These are phyloP conservation scores for Myodes glareolus DNA, from an alignment of 2,113 vertebrate genomes.

Conservation along the genomic window DNA sequence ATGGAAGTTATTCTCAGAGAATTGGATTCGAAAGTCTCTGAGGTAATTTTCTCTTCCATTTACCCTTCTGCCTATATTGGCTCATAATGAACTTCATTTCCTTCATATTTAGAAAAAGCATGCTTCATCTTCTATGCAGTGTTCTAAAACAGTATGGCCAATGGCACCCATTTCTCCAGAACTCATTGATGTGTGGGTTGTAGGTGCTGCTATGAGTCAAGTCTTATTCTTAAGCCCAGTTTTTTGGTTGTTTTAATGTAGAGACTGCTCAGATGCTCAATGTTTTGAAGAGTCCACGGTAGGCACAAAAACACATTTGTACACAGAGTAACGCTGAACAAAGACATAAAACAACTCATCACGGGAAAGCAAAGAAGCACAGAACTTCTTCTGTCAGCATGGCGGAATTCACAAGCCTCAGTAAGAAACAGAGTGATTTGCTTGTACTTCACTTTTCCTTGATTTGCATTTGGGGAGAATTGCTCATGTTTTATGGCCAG, in stretches of 20 bases:
- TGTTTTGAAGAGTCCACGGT: not conserved
- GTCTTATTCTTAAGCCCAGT: not conserved
- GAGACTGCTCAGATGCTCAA: not conserved
- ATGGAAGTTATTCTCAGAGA: not conserved
- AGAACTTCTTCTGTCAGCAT: no score
- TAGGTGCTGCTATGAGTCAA: not conserved
- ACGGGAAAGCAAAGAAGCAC: not conserved
- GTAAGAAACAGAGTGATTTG: not conserved
- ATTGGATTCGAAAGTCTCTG: not conserved
- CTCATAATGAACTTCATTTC: not conserved
- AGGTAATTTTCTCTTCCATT: not conserved
- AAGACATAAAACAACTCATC: not conserved
- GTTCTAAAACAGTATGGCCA: not conserved
- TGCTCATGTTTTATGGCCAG: no score
- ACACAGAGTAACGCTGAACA: not conserved
- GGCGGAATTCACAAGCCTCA: no score
- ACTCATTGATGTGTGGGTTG: fast-evolving
- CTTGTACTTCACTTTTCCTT: not conserved
- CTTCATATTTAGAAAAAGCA: not conserved
- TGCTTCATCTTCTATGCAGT: not conserved
- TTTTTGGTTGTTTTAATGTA: constrained; percentile 22
- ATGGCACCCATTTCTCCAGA: not conserved
- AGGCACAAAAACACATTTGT: not conserved
- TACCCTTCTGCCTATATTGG: not conserved
- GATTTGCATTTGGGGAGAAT: not conserved